Evolutionary conservation across 2,113 vertebrate species (phyloP).

Genomic region (Takifugu flavidus): DNA sequence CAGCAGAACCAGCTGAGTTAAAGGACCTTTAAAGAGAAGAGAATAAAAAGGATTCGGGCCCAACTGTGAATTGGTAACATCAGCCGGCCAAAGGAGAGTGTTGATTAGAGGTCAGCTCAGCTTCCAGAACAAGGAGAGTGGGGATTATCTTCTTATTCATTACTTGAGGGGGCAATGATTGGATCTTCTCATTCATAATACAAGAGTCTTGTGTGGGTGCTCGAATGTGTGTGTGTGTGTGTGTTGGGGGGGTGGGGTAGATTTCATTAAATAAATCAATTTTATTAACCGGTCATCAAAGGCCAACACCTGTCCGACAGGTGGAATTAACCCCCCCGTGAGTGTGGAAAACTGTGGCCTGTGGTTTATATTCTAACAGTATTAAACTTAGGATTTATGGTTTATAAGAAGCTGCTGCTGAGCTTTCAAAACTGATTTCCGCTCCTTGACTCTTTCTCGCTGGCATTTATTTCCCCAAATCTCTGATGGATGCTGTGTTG

Average conservation of each 20-base stretch:
- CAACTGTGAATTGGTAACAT: slow-evolving; percentile 39
- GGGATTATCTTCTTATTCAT: slow-evolving; percentile 44
- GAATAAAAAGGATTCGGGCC: slow-evolving; percentile 30
- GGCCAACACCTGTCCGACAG: background rate
- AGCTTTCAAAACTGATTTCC: slow-evolving; percentile 45
- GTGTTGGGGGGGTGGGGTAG: background rate
- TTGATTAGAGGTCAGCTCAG: slow-evolving; percentile 52
- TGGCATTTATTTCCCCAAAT: slow-evolving; percentile 27
- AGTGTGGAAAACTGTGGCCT: too few relatives aligned
- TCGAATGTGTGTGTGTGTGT: slow-evolving; percentile 3
- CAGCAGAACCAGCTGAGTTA: slow-evolving; percentile 7
- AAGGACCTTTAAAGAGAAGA: slow-evolving; percentile 36
- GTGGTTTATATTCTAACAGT: slow-evolving; percentile 11
- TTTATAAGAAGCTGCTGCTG: slow-evolving; percentile 38
- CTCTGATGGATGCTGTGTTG: background rate
- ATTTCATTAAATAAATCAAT: background rate
- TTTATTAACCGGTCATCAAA: slow-evolving; percentile 11
- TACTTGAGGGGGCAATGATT: slow-evolving; percentile 28
- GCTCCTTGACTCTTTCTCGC: slow-evolving; percentile 23
- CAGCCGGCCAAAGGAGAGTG: slow-evolving; percentile 49
- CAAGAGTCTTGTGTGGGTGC: slow-evolving; percentile 3
- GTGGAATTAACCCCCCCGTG: background rate
- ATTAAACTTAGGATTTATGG: slow-evolving; percentile 43
- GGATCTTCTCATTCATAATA: slow-evolving; percentile 28
- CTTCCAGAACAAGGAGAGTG: slow-evolving; percentile 40